Percentiles rank a stretch among this genome's conserved stretches.
Evolutionary conservation across 2,888 invertebrate genomes (phyloP).

Genomic region (Matsumyia berberina): DNA sequence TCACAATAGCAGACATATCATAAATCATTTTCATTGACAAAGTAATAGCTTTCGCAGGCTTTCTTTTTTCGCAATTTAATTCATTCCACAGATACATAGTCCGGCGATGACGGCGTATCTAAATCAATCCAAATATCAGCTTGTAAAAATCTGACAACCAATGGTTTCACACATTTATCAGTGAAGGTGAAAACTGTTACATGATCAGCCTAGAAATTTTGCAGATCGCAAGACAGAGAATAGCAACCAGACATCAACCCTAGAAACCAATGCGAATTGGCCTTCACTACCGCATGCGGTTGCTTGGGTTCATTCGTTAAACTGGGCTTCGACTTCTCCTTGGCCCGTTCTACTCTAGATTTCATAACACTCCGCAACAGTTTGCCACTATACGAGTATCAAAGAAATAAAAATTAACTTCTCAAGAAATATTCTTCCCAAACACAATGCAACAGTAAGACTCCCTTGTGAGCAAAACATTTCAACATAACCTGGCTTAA

Average conservation of each 20-base stretch:
- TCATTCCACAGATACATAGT: too few species aligned
- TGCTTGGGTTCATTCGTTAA: constrained; percentile 31
- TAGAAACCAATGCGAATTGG: constrained; percentile 38
- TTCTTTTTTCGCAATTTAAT: constrained; percentile 13
- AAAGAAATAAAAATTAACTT: constrained; percentile 32
- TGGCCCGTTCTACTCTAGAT: constrained; percentile 55
- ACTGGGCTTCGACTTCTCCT: constrained; percentile 38
- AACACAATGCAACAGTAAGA: constrained; percentile 31
- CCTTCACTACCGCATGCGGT: constrained; percentile 48
- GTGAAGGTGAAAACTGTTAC: constrained; percentile 27
- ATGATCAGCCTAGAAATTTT: constrained; percentile 4
- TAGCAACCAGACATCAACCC: background rate
- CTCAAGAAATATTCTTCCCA: constrained; percentile 51
- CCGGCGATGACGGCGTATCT: background rate
- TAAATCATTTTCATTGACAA: constrained; percentile 39
- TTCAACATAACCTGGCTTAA: constrained; percentile 64
- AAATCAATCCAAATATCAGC: constrained; percentile 18
- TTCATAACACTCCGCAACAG: constrained; percentile 40
- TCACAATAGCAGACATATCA: constrained; percentile 14
- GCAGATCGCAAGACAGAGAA: background rate
- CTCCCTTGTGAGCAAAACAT: constrained; percentile 36
- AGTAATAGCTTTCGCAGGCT: constrained; percentile 40
- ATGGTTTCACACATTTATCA: too few species aligned
- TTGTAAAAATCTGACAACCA: too few species aligned
- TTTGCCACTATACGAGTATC: constrained; percentile 16